A percentile compares a stretch with the other conserved stretches of the same genome.
Conservation (phyloP, 1,140 invertebrate genomes). For the Orchestia grillus region DNA sequence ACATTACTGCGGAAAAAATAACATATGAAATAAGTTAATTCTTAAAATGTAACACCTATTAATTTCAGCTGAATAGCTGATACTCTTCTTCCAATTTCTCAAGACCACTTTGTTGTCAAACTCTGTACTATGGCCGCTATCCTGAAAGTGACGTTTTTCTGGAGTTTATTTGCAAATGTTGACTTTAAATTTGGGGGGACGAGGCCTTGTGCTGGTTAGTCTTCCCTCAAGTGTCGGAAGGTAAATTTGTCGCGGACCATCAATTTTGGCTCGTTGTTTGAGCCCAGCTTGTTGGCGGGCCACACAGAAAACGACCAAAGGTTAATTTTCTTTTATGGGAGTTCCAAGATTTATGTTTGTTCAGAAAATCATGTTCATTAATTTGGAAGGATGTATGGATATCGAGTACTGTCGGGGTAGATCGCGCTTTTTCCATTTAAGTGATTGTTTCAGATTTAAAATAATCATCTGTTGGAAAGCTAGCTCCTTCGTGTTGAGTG, state of each 20-base stretch:
- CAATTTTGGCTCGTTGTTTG: background rate
- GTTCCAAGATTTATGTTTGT: too few species aligned
- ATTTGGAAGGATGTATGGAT: too few species aligned
- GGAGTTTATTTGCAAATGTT: background rate
- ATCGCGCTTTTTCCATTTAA: too few species aligned
- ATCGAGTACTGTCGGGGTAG: too few species aligned
- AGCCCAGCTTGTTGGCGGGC: background rate
- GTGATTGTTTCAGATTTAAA: too few species aligned
- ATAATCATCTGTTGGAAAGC: too few species aligned
- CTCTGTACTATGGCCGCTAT: background rate
- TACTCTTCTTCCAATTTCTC: background rate
- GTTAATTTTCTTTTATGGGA: background rate
- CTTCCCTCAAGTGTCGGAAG: background rate
- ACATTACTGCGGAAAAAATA: background rate
- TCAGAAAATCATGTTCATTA: too few species aligned
- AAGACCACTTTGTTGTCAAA: background rate
- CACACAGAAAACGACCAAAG: background rate
- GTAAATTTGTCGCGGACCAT: background rate
- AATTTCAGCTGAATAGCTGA: background rate
- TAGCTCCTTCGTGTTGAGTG: too few species aligned
- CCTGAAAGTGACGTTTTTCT: background rate
- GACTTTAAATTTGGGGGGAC: background rate
- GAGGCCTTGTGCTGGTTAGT: background rate
- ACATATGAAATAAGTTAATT: background rate
- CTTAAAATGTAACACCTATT: background rate